These are phyloP conservation scores for Falco concolor DNA, from an alignment of 2,797 vertebrate genomes.

Conservation along the genomic window DNA sequence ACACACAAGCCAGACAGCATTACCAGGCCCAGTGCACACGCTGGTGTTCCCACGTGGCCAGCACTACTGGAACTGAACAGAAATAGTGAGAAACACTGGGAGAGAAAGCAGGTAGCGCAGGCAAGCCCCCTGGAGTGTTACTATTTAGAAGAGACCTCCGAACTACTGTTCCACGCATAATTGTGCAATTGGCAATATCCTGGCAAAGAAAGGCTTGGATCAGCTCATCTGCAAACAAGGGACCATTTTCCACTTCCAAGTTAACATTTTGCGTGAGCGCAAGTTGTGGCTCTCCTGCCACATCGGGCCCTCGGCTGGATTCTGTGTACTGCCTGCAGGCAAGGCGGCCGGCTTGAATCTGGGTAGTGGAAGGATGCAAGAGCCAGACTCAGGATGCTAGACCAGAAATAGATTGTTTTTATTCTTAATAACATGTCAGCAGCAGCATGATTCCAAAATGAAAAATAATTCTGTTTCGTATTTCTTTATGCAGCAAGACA, in stretches of 20 bases:
- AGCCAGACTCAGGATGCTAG: slow-evolving; percentile 52
- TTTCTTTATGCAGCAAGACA: slow-evolving; percentile 51
- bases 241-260: neutral
- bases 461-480: slow-evolving; percentile 55
- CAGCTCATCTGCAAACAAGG: neutral
- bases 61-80: neutral
- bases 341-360: neutral
- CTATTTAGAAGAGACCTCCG: slow-evolving; percentile 20
- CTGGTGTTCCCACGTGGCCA: neutral
- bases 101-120: neutral
- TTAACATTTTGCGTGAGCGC: neutral
- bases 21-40: neutral
- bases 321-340: neutral
- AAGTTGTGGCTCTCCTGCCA: neutral
- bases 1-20: neutral
- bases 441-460: slow-evolving; percentile 58
- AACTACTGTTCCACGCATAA: neutral
- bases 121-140: neutral
- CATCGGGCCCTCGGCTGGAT: neutral
- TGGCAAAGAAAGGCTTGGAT: slow-evolving; percentile 32
- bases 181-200: slow-evolving; percentile 23
- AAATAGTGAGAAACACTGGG: neutral
- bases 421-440: slow-evolving; percentile 57
- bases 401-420: slow-evolving; percentile 63
- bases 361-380: neutral